These are phyloP conservation scores for Ammodytes dubius DNA, from an alignment of 2,113 vertebrate species.

Conservation along the genomic window DNA sequence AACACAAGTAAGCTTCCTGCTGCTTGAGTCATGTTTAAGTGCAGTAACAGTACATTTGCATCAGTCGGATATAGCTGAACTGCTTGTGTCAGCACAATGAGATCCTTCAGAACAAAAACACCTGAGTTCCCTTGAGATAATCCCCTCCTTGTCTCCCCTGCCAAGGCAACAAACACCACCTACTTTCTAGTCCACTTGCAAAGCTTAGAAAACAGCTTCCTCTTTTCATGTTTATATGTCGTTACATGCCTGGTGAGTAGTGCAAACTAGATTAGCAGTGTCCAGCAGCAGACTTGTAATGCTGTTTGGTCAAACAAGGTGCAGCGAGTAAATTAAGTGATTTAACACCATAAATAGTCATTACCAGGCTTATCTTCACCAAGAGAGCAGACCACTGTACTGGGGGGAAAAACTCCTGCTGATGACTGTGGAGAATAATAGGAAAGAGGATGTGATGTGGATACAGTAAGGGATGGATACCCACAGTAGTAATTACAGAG, in stretches of 20 bases:
- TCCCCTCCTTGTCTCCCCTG: constrained; percentile 35
- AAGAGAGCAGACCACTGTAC: constrained; percentile 25
- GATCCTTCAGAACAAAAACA: constrained; percentile 40
- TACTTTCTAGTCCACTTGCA: constrained; percentile 40
- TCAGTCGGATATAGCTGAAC: constrained; percentile 19
- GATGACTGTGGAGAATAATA: constrained; percentile 52
- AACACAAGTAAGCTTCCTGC: neutral
- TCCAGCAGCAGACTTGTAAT: constrained; percentile 33
- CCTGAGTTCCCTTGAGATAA: constrained; percentile 46
- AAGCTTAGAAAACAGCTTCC: constrained; percentile 38
- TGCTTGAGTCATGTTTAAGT: constrained; percentile 11
- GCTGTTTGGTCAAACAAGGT: constrained; percentile 44
- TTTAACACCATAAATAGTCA: constrained; percentile 47
- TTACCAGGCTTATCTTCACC: constrained; percentile 46
- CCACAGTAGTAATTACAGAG: constrained; percentile 63
- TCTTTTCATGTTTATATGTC: constrained; percentile 26
- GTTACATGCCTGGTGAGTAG: neutral
- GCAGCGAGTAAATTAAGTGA: constrained; percentile 53
- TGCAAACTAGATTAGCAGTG: constrained; percentile 39
- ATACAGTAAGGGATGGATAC: constrained; percentile 35
- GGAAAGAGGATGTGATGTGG: constrained; percentile 45
- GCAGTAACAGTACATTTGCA: neutral
- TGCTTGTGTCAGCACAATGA: constrained; percentile 7
- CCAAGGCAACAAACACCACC: constrained; percentile 45
- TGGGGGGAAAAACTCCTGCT: constrained; percentile 30